Percentiles rank a stretch among this genome's conserved stretches.
phyloP scores from a whole-genome alignment of 2,797 vertebrate genomes.

The Eidolon dupreanum region DNA sequence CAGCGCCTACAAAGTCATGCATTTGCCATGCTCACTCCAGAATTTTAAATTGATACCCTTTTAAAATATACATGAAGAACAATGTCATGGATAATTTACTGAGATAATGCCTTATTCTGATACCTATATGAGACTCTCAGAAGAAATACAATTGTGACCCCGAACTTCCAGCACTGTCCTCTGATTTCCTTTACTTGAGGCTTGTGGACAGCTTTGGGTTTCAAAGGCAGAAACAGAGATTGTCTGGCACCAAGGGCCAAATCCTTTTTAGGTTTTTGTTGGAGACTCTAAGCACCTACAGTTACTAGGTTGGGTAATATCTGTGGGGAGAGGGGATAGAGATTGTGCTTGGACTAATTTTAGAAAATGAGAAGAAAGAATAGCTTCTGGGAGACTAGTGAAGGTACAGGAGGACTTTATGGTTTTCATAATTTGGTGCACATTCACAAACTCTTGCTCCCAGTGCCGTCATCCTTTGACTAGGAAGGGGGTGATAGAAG shows the following conservation, averaged over 20 bases:
- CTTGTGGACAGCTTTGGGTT: background rate
- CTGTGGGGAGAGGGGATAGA: background rate
- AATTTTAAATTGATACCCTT: background rate
- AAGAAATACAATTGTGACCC: background rate
- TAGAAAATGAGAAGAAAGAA: background rate
- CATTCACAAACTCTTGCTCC: background rate
- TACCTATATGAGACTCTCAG: background rate
- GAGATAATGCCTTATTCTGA: background rate
- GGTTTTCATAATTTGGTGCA: background rate
- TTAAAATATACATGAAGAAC: constrained; percentile 22
- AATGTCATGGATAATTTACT: background rate
- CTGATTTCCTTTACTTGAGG: background rate
- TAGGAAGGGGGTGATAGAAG: background rate
- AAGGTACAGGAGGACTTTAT: background rate
- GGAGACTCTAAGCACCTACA: background rate
- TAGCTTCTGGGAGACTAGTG: background rate
- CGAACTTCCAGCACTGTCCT: background rate
- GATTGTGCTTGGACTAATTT: background rate
- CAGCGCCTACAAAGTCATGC: background rate
- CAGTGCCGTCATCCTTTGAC: background rate
- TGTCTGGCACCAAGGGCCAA: background rate
- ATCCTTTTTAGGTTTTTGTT: background rate
- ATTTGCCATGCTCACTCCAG: background rate
- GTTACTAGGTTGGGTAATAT: background rate
- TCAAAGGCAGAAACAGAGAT: background rate